Evolutionary conservation across 1,140 invertebrate genomes (phyloP).

Genomic region (Brachionus rotundiformis): DNA sequence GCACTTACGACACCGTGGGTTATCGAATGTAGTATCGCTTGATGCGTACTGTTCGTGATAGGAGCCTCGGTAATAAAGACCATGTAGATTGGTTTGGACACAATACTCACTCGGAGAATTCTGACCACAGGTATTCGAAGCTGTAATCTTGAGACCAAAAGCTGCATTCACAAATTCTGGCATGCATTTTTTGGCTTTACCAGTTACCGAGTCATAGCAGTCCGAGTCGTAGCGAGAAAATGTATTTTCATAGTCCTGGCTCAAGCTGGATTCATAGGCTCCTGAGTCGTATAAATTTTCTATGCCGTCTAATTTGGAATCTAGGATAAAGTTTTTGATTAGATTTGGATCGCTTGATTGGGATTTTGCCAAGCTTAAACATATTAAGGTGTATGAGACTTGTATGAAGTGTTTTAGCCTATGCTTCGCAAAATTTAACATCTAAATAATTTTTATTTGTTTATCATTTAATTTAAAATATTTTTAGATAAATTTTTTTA

Average conservation of each 20-base stretch:
- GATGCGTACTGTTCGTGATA: background rate
- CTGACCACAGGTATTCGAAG: slow-evolving; percentile 88
- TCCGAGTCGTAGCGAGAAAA: slow-evolving; percentile 12
- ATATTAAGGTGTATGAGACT: background rate
- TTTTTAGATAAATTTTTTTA: no score
- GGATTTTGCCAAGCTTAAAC: background rate
- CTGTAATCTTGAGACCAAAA: slow-evolving; percentile 79
- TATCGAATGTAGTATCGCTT: no score
- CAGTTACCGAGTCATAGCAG: slow-evolving; percentile 52
- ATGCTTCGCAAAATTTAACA: background rate
- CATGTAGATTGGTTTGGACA: slow-evolving; percentile 71
- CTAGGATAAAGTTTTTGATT: background rate
- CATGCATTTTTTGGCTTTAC: slow-evolving; percentile 77
- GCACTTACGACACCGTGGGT: slow-evolving; percentile 65
- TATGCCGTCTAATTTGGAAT: background rate
- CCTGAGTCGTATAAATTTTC: background rate
- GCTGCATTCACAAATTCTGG: slow-evolving; percentile 95
- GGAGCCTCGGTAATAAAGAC: background rate
- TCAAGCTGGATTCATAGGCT: background rate
- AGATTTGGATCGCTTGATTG: slow-evolving; percentile 9
- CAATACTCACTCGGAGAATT: slow-evolving; percentile 70
- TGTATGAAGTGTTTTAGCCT: background rate
- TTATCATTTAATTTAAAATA: no score
- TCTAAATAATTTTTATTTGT: background rate
- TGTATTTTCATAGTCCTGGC: background rate